These are phyloP conservation scores for Candoia aspera DNA, from an alignment of 2,113 vertebrate species.

Conservation along the genomic window DNA sequence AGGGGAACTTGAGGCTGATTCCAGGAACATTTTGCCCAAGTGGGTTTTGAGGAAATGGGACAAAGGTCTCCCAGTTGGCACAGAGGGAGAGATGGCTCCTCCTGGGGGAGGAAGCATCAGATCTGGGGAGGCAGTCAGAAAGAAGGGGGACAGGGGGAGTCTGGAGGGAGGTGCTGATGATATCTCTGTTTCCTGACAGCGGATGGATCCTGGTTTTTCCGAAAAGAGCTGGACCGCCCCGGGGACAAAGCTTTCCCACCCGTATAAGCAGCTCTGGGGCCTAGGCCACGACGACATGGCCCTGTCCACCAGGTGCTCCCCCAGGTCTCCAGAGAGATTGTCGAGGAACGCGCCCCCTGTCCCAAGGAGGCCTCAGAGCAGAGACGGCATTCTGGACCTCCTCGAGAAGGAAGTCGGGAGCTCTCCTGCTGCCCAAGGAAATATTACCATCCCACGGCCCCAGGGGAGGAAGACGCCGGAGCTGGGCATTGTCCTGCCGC, in stretches of 20 bases:
- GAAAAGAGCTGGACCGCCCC: slow-evolving; percentile 82
- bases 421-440: slow-evolving; percentile 61
- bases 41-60: not conserved
- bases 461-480: slow-evolving; percentile 92
- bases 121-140: no score
- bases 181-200: slow-evolving; percentile 72
- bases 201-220: slow-evolving; percentile 78
- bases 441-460: slow-evolving; percentile 91
- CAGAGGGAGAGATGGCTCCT: accelerated
- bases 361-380: slow-evolving; percentile 61
- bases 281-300: slow-evolving; percentile 79
- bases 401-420: slow-evolving; percentile 61
- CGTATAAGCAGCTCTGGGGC: slow-evolving; percentile 88
- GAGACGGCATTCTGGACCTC: slow-evolving; percentile 56
- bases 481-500: slow-evolving; percentile 82
- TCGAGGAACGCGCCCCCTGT: slow-evolving; percentile 56
- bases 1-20: not conserved
- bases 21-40: not conserved
- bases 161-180: not conserved
- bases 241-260: slow-evolving; percentile 79
- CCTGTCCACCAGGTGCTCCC: slow-evolving; percentile 70
- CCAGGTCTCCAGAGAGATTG: slow-evolving; percentile 71
- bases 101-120: not conserved
- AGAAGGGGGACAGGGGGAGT: not conserved
- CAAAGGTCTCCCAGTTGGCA: accelerated